Conservation (phyloP, 2,888 invertebrate species). For the Labia minor region DNA sequence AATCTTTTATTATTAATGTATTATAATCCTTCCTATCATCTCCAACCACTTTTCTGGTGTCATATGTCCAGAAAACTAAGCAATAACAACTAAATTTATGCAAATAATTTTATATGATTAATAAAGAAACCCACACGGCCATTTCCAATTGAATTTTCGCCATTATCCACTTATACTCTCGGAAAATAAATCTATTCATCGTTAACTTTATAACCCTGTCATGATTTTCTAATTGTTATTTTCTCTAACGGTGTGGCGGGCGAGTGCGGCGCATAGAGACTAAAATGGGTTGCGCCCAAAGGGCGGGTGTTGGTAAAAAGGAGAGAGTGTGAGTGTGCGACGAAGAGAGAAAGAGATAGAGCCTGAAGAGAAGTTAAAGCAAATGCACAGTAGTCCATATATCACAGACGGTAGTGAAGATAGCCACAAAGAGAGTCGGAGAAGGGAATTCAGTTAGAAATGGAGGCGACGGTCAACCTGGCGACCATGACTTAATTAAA, state of each 20-base stretch:
- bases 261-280: not conserved
- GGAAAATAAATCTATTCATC: not conserved
- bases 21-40: too few relatives aligned
- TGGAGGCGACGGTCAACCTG: not conserved
- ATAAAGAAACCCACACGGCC: too few relatives aligned
- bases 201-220: not conserved
- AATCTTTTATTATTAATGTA: too few relatives aligned
- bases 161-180: too few relatives aligned
- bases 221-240: not conserved
- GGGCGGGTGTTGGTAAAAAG: too few relatives aligned
- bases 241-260: not conserved
- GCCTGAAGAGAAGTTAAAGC: not conserved
- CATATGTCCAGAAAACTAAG: too few relatives aligned
- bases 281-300: not conserved
- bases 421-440: not conserved
- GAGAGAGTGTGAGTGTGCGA: too few relatives aligned
- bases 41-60: too few relatives aligned
- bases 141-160: too few relatives aligned
- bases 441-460: not conserved
- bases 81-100: too few relatives aligned
- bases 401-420: not conserved
- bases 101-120: too few relatives aligned
- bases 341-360: not conserved
- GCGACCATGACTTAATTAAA: not conserved
- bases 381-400: not conserved